Evolutionary conservation across 2,888 invertebrate species (phyloP), one percentile per base, ranked within the genome.

Genomic region (Sabatieria punctata): DNA sequence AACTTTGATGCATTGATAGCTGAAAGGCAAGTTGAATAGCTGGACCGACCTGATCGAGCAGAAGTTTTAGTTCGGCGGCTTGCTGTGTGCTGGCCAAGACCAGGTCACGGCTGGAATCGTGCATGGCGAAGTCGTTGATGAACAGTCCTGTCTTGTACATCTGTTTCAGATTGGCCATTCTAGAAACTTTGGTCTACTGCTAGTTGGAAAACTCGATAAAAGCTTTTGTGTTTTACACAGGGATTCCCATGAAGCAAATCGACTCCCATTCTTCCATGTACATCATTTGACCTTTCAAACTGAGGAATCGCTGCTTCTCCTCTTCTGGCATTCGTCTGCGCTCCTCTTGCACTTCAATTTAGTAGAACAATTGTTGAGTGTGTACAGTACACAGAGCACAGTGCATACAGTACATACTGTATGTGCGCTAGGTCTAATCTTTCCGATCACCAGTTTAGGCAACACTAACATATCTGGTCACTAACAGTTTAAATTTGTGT

Each of bases 101-200:
- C 36, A 91, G 73, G 66, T 93, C 91, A 67, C 93, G 78, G 75
- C 91, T 91, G 55, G 91, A 93, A 65, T 95, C 95, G 63, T 95
- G 93, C 82, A 95, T 86, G n/a, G 91, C 91, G 44, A 95, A 75
- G 70, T 95, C 95, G 64, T 95, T 95, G 65, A 95, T 89, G 65
- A 86, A 95, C 0, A 95, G 75, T 0, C 93, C 91, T 0, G 88
- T 84, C 40, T 82, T 80, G 51, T 89, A 82, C 58, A 95, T 76
- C 0, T 85, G 81, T n/a, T 84, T 82, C 41, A 93, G 72, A 66
- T 89, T 86, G 0, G 85, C 84, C 85, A 93, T 86, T 27, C 72
- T 73, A 51, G 18, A 57, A 54, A 33, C 2, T 37, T 33, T 33
- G 11, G 11, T 33, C 21, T 15, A 51, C 13, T 8, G 13, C 8